A percentile compares a stretch with the other conserved stretches of the same genome.
Conservation (phyloP, 1,140 invertebrate genomes). For the Coboldia fuscipes region DNA sequence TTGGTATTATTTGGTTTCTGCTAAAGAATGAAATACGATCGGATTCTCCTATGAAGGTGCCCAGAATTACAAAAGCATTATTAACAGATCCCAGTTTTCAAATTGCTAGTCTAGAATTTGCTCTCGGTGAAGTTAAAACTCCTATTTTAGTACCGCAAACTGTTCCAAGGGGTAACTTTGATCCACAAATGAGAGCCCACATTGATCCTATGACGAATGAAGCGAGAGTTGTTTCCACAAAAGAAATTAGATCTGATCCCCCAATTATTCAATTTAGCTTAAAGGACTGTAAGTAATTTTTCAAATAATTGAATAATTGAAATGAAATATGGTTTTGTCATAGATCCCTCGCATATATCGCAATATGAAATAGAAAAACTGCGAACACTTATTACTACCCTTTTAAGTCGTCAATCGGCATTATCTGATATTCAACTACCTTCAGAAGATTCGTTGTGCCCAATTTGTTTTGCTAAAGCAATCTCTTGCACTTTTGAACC, state of each 20-base stretch:
- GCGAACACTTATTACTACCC: constrained; percentile 26
- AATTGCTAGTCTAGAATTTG: constrained; percentile 36
- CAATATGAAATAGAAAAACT: constrained; percentile 29
- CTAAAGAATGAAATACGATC: constrained; percentile 28
- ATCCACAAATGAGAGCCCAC: constrained; percentile 16
- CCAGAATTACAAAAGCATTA: constrained; percentile 30
- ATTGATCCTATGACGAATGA: constrained; percentile 21
- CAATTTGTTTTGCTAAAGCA: constrained; percentile 52
- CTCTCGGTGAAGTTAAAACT: constrained; percentile 28
- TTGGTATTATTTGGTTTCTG: constrained; percentile 40
- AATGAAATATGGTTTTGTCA: no score
- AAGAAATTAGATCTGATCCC: constrained; percentile 23
- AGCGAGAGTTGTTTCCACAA: no score
- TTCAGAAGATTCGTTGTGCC: constrained; percentile 43
- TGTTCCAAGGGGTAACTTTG: constrained; percentile 19
- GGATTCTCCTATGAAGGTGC: constrained; percentile 14
- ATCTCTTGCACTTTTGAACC: constrained; percentile 39
- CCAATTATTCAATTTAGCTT: constrained; percentile 28
- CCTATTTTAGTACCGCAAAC: constrained; percentile 15
- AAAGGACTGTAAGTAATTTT: constrained; percentile 36
- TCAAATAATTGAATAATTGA: no score
- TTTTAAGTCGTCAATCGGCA: constrained; percentile 23
- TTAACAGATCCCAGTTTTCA: constrained; percentile 48
- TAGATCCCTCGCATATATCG: constrained; percentile 33
- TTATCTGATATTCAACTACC: constrained; percentile 25